phyloP scores from a whole-genome alignment of 2,888 invertebrate genomes.

The Heliothis peltigera region DNA sequence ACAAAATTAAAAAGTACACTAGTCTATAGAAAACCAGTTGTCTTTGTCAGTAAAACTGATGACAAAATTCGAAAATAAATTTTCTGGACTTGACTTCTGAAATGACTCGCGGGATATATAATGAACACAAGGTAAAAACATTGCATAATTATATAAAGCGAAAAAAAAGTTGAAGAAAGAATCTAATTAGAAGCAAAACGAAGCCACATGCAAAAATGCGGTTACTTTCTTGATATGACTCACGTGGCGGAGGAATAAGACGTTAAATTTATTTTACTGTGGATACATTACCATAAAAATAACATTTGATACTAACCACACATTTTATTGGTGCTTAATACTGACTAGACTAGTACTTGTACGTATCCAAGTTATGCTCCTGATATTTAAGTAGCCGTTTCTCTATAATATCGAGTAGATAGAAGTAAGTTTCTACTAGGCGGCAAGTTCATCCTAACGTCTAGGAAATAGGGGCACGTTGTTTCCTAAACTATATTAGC shows the following conservation, averaged over 20 bases:
- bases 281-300: constrained; percentile 46
- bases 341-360: constrained; percentile 27
- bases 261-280: constrained; percentile 40
- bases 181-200: constrained; percentile 27
- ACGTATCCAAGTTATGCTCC: constrained; percentile 22
- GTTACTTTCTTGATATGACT: constrained; percentile 35
- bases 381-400: constrained; percentile 39
- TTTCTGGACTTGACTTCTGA: too few species aligned
- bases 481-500: constrained; percentile 83
- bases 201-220: constrained; percentile 11
- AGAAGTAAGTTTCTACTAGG: constrained; percentile 63
- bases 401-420: constrained; percentile 52
- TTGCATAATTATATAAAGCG: background rate
- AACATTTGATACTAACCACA: constrained; percentile 32
- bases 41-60: too few species aligned
- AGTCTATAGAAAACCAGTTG: too few species aligned
- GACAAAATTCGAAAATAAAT: too few species aligned
- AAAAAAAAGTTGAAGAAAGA: background rate
- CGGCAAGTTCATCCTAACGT: constrained; percentile 58
- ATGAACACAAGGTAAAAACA: background rate
- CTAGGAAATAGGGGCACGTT: constrained; percentile 68
- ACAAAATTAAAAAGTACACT: too few species aligned
- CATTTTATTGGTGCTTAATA: constrained; percentile 39
- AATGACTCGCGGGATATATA: too few species aligned
- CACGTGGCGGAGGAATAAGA: constrained; percentile 30